phyloP scores from a whole-genome alignment of 2,888 invertebrate genomes.

The Rotaria sp. region DNA sequence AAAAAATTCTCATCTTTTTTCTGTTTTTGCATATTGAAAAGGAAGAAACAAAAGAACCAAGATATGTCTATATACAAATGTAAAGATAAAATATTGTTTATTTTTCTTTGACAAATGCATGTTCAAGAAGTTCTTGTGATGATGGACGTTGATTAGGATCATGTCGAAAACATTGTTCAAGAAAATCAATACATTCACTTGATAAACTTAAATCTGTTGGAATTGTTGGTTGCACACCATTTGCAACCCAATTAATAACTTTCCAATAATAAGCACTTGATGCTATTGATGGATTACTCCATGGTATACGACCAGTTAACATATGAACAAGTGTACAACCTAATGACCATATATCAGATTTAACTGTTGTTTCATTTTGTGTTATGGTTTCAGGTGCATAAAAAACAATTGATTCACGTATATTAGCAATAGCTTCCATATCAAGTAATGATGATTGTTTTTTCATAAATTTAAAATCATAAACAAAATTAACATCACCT shows the following conservation, averaged over 20 bases:
- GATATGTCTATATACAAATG: neutral
- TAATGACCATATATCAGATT: conserved; percentile 27
- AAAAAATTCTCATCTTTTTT: neutral
- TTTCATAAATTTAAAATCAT: conserved; percentile 30
- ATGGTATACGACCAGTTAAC: conserved; percentile 28
- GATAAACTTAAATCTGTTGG: conserved; percentile 2
- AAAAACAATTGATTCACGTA: conserved; percentile 25
- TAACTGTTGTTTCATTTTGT: conserved; percentile 19
- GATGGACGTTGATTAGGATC: conserved; percentile 25
- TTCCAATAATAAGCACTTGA: neutral
- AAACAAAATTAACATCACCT: conserved; percentile 20
- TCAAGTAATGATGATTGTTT: neutral
- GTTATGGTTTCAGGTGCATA: neutral
- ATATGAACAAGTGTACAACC: conserved; percentile 27
- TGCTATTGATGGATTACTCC: neutral
- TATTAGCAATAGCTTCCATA: neutral
- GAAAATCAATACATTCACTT: neutral
- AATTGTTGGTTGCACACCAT: neutral
- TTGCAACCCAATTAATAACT: neutral
- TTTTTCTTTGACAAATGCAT: neutral
- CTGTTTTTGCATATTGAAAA: neutral
- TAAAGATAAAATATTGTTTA: neutral
- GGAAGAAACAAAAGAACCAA: neutral
- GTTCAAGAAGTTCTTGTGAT: neutral
- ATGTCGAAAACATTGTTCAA: conserved; percentile 8